These are phyloP conservation scores for Ernsta delagoae DNA, from an alignment of 2,888 invertebrate species.

Conservation along the genomic window DNA sequence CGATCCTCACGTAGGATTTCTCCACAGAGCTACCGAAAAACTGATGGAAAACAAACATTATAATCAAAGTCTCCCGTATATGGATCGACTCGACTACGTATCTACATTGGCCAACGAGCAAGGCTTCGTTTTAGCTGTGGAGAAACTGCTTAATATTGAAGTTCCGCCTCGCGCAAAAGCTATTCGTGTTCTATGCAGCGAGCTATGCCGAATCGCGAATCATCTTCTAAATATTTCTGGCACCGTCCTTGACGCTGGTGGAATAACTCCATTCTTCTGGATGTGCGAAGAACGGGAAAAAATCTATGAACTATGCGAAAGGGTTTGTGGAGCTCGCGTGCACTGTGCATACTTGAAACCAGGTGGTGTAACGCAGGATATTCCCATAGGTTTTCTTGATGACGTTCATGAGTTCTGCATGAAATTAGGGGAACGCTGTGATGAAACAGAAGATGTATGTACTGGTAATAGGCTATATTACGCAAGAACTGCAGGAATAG, in stretches of 20 bases:
- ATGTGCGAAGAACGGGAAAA: slow-evolving; percentile 95
- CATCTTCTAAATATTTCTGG: slow-evolving; percentile 91
- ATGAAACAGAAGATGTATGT: slow-evolving; percentile 93
- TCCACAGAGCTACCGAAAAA: slow-evolving; percentile 96
- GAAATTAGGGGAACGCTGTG: slow-evolving; percentile 89
- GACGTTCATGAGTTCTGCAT: slow-evolving; percentile 90
- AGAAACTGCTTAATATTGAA: slow-evolving; percentile 92
- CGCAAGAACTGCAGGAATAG: slow-evolving; percentile 89
- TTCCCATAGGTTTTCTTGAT: slow-evolving; percentile 88
- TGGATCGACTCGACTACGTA: slow-evolving; percentile 95
- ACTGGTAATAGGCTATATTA: slow-evolving; percentile 89
- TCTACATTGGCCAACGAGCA: slow-evolving; percentile 94
- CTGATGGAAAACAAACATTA: slow-evolving; percentile 96
- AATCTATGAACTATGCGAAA: slow-evolving; percentile 93
- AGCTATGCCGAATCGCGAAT: slow-evolving; percentile 91
- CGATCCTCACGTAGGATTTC: slow-evolving; percentile 94
- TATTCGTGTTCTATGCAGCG: slow-evolving; percentile 90
- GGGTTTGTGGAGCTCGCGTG: slow-evolving; percentile 92
- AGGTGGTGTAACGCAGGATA: slow-evolving; percentile 89
- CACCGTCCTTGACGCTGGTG: slow-evolving; percentile 92
- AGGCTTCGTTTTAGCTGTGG: slow-evolving; percentile 90
- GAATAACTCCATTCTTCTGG: slow-evolving; percentile 96
- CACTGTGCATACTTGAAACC: slow-evolving; percentile 93
- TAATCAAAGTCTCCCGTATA: slow-evolving; percentile 92
- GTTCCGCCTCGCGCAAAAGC: slow-evolving; percentile 91